Evolutionary conservation across 2,888 invertebrate genomes (phyloP).

Genomic region (Crossocerus cetratus): DNA sequence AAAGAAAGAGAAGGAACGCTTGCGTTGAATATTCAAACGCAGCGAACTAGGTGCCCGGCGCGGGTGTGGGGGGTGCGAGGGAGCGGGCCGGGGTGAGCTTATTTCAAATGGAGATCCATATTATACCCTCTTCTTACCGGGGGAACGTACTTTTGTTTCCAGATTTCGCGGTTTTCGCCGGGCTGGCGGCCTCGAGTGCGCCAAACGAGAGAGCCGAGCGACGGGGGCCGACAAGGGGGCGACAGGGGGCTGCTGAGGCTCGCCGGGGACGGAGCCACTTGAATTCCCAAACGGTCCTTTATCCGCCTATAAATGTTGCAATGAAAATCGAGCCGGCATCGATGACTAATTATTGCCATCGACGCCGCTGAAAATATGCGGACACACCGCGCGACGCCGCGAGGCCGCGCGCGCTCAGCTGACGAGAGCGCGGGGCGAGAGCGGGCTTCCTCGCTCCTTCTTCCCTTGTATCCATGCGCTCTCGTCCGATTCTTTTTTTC

Average conservation of each 20-base stretch:
- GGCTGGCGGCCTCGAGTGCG: constrained; percentile 46
- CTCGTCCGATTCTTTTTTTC: too few relatives aligned
- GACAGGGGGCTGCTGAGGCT: too few relatives aligned
- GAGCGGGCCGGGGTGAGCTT: constrained; percentile 67
- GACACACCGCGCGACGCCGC: constrained; percentile 13
- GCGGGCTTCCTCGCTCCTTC: too few relatives aligned
- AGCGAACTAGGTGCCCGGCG: constrained; percentile 75
- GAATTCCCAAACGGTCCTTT: constrained; percentile 60
- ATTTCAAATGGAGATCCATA: constrained; percentile 77
- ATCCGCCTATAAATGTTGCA: constrained; percentile 50
- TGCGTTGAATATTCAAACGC: constrained; percentile 76
- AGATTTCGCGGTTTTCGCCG: constrained; percentile 64
- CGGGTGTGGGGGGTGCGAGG: constrained; percentile 59
- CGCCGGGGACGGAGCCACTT: constrained; percentile 43
- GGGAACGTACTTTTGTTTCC: constrained; percentile 70
- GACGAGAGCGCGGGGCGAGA: too few relatives aligned
- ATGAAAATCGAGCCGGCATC: constrained; percentile 52
- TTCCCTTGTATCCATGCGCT: too few relatives aligned
- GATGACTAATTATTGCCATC: constrained; percentile 59
- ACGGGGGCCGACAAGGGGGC: too few relatives aligned
- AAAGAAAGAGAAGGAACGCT: constrained; percentile 67
- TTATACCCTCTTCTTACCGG: constrained; percentile 72
- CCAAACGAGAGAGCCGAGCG: constrained; percentile 27
- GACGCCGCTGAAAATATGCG: constrained; percentile 43
- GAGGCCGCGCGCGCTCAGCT: constrained; percentile 28